A percentile compares a stretch with the other conserved stretches of the same genome.
phyloP scores from a whole-genome alignment of 2,113 vertebrate species.

The Smithornis capensis region DNA sequence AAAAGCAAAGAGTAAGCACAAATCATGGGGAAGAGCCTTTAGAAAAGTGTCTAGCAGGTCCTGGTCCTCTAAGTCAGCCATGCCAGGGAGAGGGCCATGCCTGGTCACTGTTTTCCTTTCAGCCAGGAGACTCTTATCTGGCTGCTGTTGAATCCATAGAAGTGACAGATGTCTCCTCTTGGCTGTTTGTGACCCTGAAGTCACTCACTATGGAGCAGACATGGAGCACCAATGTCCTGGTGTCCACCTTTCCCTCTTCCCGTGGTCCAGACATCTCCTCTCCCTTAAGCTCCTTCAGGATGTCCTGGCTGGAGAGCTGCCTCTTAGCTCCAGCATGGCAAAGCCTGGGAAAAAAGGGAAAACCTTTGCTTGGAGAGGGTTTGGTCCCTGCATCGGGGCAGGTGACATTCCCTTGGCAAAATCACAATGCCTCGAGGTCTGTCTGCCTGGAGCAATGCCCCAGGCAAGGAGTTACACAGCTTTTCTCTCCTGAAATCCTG shows the following conservation, averaged over 20 bases:
- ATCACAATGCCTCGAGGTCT: not conserved
- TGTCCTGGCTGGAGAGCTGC: not conserved
- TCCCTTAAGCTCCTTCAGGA: not conserved
- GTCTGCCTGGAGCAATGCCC: not conserved
- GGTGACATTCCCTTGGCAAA: not conserved
- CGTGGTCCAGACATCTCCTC: not conserved
- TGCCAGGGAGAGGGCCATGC: not conserved
- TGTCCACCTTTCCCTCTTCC: not conserved
- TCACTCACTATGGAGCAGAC: not conserved
- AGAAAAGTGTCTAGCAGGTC: not conserved
- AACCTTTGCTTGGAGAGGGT: not conserved
- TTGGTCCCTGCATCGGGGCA: not conserved
- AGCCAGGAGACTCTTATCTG: not conserved
- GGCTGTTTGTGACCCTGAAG: not conserved
- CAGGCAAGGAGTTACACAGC: not conserved
- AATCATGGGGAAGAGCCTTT: not conserved
- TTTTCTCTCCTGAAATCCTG: not conserved
- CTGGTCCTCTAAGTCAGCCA: not conserved
- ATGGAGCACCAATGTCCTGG: not conserved
- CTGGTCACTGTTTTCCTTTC: not conserved
- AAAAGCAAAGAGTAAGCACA: not conserved
- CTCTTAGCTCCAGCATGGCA: not conserved
- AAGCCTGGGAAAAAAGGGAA: not conserved
- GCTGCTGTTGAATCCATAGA: not conserved
- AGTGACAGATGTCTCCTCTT: rapidly evolving